These are phyloP conservation scores for Cordylochernes scorpioides DNA, from an alignment of 2,888 invertebrate genomes.

Conservation along the genomic window DNA sequence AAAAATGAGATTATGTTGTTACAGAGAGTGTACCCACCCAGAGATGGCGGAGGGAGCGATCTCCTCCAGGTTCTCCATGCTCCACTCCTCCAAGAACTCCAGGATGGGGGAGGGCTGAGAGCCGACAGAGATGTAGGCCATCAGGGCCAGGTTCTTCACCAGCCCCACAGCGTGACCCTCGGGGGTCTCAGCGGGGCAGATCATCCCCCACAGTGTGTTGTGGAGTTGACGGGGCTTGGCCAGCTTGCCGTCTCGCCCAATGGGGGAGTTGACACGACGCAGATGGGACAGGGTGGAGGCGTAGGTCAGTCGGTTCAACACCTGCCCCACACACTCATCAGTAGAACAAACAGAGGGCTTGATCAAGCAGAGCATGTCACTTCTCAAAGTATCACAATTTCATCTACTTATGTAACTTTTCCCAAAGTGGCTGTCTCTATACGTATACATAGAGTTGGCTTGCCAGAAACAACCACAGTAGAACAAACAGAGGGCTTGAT, in stretches of 20 bases:
- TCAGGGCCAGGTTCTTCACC: slow-evolving; percentile 91
- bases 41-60: slow-evolving; percentile 96
- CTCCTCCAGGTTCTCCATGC: slow-evolving; percentile 99
- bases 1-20: too few species aligned
- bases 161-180: slow-evolving; percentile 48
- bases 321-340: too few species aligned
- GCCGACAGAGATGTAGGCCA: slow-evolving; percentile 99
- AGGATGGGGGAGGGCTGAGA: slow-evolving; percentile 96
- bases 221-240: slow-evolving; percentile 96
- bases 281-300: slow-evolving; percentile 95
- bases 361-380: neutral
- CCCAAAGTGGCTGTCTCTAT: too few species aligned
- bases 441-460: too few species aligned
- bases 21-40: too few species aligned
- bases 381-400: too few species aligned
- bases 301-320: slow-evolving; percentile 90
- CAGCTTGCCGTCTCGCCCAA: slow-evolving; percentile 92
- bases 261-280: slow-evolving; percentile 89
- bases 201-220: slow-evolving; percentile 98
- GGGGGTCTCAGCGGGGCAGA: slow-evolving; percentile 97
- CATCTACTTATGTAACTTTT: too few species aligned
- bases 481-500: too few species aligned
- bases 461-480: too few species aligned
- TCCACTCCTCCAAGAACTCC: slow-evolving; percentile 99
- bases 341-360: slow-evolving; percentile 2